Percentiles rank a stretch among this genome's conserved stretches.
These are phyloP conservation scores for Rostratula benghalensis DNA, from an alignment of 2,113 vertebrate species.

Conservation along the genomic window DNA sequence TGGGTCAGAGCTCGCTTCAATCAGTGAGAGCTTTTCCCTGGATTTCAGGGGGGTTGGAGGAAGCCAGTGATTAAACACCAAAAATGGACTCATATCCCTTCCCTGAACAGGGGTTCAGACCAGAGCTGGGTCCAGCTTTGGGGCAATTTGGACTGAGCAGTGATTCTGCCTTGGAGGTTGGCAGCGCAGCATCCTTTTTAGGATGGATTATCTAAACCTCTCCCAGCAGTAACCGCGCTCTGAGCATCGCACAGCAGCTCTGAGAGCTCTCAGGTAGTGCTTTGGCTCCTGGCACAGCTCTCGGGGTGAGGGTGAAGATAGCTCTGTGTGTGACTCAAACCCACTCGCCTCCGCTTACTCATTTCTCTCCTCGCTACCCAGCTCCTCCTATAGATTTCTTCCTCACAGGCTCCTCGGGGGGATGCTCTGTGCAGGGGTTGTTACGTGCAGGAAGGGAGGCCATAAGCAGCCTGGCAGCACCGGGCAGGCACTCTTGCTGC, in stretches of 20 bases:
- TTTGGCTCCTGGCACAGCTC: background rate
- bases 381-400: background rate
- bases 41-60: background rate
- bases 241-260: accelerated
- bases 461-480: background rate
- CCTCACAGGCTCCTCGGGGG: background rate
- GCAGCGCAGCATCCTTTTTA: background rate
- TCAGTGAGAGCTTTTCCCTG: background rate
- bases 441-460: background rate
- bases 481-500: background rate
- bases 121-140: background rate
- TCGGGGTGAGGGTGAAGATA: background rate
- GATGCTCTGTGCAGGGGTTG: background rate
- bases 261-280: background rate
- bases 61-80: background rate
- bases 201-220: background rate
- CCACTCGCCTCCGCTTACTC: background rate
- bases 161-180: background rate
- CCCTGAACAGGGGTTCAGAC: background rate
- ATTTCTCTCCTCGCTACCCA: background rate
- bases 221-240: accelerated
- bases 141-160: background rate
- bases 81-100: background rate
- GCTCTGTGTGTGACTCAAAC: background rate
- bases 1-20: background rate